Conservation (phyloP, 2,888 invertebrate genomes). For the Alloscopus bannaensis region DNA sequence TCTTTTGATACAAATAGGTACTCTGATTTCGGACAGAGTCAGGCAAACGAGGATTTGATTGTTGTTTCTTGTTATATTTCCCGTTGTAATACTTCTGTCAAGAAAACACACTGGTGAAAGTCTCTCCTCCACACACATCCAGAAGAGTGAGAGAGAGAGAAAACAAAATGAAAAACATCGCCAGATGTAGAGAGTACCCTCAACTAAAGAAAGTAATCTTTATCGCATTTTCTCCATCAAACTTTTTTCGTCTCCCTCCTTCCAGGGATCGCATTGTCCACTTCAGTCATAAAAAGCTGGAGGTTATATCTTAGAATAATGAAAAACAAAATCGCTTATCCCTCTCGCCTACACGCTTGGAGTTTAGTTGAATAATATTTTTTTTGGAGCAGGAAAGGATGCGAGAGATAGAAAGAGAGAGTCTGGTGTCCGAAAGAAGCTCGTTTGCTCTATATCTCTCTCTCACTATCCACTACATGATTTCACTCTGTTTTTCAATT, state of each 20-base stretch:
- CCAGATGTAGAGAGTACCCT: conserved; percentile 54
- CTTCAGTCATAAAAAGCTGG: too few relatives aligned
- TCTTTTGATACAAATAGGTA: conserved; percentile 36
- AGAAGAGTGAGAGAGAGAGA: conserved; percentile 11
- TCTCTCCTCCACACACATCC: neutral
- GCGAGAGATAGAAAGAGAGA: too few relatives aligned
- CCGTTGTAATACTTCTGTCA: conserved; percentile 39
- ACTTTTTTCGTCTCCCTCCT: conserved; percentile 27
- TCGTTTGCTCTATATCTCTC: neutral
- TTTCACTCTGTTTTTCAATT: conserved; percentile 43
- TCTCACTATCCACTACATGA: conserved; percentile 8
- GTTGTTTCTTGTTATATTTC: conserved; percentile 44
- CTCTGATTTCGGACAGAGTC: conserved; percentile 21
- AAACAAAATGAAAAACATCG: conserved; percentile 42
- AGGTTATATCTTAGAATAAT: too few relatives aligned
- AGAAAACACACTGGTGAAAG: conserved; percentile 11
- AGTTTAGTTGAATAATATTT: too few relatives aligned
- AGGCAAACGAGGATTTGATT: conserved; percentile 62
- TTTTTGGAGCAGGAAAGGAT: too few relatives aligned
- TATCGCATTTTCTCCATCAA: conserved; percentile 60
- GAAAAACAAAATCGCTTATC: too few relatives aligned
- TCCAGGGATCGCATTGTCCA: conserved; percentile 29
- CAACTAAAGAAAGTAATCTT: conserved; percentile 53
- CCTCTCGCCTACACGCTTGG: too few relatives aligned
- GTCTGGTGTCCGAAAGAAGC: too few relatives aligned